phyloP scores from a whole-genome alignment of 2,797 vertebrate genomes.

The Perodicticus potto region DNA sequence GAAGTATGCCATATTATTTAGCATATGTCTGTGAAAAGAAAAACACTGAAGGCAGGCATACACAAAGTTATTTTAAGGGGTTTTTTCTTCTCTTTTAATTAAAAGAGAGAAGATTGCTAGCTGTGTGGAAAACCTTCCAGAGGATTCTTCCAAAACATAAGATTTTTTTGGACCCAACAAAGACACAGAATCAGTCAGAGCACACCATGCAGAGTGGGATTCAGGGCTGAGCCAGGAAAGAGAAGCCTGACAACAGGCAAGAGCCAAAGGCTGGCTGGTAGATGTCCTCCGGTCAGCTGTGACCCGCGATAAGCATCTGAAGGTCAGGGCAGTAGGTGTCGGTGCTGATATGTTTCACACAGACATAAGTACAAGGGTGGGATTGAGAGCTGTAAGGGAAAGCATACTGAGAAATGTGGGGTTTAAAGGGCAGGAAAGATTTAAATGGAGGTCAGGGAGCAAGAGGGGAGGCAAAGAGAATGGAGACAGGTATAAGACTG shows the following conservation, averaged over 20 bases:
- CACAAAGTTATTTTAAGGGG: background rate
- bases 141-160: constrained; percentile 16
- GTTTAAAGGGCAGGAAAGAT: background rate
- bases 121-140: background rate
- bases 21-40: constrained; percentile 28
- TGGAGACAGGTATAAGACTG: background rate
- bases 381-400: background rate
- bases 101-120: background rate
- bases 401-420: background rate
- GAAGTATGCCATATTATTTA: background rate
- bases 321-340: background rate
- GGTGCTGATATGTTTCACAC: background rate
- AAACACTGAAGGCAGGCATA: constrained; percentile 7
- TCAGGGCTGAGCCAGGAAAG: background rate
- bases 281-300: background rate
- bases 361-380: background rate
- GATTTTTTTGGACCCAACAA: background rate
- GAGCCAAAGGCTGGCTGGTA: background rate
- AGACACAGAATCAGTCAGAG: background rate
- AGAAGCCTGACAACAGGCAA: background rate
- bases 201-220: background rate
- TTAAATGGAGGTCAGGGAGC: background rate
- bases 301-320: background rate
- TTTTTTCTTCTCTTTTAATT: constrained; percentile 3
- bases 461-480: background rate